Percentiles rank a stretch among this genome's conserved stretches.
Conservation (phyloP, 2,888 invertebrate species). For the Neoitamus cyanurus region DNA sequence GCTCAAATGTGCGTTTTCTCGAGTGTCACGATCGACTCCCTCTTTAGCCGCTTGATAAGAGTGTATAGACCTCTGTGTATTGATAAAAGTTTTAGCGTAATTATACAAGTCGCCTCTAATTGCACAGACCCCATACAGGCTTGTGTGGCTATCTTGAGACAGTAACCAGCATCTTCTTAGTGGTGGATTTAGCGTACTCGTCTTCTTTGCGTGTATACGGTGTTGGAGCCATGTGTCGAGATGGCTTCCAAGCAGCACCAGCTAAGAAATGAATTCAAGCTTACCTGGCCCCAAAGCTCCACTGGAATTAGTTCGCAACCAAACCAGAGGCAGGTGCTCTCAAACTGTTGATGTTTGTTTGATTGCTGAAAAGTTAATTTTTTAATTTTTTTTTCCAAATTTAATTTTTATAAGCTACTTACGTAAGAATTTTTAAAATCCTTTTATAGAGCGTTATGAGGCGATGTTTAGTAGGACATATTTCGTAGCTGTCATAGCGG, state of each 20-base stretch:
- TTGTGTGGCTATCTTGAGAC: not conserved
- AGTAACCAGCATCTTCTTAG: not conserved
- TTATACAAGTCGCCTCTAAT: not conserved
- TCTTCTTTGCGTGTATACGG: not conserved
- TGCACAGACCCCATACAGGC: not conserved
- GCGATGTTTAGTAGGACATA: too few relatives aligned
- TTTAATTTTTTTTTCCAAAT: not conserved
- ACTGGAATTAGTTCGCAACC: not conserved
- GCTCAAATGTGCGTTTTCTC: conserved; percentile 18
- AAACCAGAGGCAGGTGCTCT: not conserved
- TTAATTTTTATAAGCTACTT: not conserved
- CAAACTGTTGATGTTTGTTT: not conserved
- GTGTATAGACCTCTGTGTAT: not conserved
- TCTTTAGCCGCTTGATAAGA: not conserved
- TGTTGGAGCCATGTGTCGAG: not conserved
- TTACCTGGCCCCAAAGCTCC: not conserved
- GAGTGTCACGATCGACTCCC: conserved; percentile 2
- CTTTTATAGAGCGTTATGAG: too few relatives aligned
- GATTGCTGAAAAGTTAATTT: not conserved
- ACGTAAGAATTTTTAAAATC: too few relatives aligned
- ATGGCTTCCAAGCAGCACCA: not conserved
- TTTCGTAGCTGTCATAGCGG: too few relatives aligned
- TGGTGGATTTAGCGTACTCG: not conserved
- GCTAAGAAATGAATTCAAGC: not conserved
- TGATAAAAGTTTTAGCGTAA: not conserved